Conservation (phyloP, 2,797 vertebrate genomes). For the Xerus rutilus region DNA sequence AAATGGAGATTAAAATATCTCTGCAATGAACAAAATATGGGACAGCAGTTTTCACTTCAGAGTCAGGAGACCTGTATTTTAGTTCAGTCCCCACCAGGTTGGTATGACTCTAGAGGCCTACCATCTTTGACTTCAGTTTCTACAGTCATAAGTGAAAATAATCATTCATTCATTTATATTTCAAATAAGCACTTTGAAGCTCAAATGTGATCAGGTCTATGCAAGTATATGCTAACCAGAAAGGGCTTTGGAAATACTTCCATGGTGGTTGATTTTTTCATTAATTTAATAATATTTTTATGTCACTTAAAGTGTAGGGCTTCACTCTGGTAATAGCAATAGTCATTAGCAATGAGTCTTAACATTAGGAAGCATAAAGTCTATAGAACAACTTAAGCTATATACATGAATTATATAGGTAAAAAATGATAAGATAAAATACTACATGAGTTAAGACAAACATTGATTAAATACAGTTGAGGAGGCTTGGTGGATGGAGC, state of each 20-base stretch:
- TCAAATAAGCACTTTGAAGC: not conserved
- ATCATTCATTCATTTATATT: not conserved
- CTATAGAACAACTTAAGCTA: not conserved
- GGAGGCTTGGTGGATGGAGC: not conserved
- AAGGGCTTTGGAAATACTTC: not conserved
- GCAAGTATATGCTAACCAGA: not conserved
- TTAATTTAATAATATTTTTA: not conserved
- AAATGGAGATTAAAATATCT: not conserved
- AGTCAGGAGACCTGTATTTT: not conserved
- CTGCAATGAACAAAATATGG: not conserved
- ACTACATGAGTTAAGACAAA: not conserved
- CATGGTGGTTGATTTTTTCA: not conserved
- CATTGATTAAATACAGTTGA: not conserved
- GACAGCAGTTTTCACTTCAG: not conserved
- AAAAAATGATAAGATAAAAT: not conserved
- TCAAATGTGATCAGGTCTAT: not conserved
- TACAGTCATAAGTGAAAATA: not conserved
- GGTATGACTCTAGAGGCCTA: not conserved
- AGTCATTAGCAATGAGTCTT: too few relatives aligned
- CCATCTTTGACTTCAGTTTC: not conserved
- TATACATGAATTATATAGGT: not conserved
- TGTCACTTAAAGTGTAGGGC: not conserved
- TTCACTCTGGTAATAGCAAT: not conserved
- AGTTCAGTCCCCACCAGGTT: not conserved
- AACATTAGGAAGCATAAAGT: not conserved